Evolutionary conservation across 1,140 invertebrate species (phyloP).

Genomic region (Holcopasites calliopsidis): DNA sequence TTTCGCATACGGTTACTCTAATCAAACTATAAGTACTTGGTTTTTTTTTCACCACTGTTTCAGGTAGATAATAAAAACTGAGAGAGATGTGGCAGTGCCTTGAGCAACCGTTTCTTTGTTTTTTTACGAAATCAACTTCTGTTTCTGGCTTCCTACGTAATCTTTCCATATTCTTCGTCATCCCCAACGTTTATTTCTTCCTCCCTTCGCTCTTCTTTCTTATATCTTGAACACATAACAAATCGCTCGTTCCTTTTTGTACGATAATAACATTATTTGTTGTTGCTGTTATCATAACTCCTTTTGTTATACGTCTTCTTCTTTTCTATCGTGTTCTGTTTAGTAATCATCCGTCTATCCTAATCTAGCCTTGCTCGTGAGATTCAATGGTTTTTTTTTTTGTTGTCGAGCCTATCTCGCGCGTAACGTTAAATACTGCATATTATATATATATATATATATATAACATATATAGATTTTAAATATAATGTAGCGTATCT

Average conservation of each 20-base stretch:
- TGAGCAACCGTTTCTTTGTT: slow-evolving; percentile 74
- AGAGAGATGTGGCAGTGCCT: slow-evolving; percentile 77
- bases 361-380: slow-evolving; percentile 78
- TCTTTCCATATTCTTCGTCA: slow-evolving; percentile 43
- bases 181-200: slow-evolving; percentile 57
- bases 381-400: slow-evolving; percentile 75
- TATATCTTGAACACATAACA: slow-evolving; percentile 77
- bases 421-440: slow-evolving; percentile 70
- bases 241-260: slow-evolving; percentile 78
- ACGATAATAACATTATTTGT: slow-evolving; percentile 72
- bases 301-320: slow-evolving; percentile 41
- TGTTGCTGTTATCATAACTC: slow-evolving; percentile 46
- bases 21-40: slow-evolving; percentile 66
- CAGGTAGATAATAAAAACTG: slow-evolving; percentile 60
- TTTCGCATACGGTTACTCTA: slow-evolving; percentile 58
- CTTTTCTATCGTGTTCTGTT: slow-evolving; percentile 52
- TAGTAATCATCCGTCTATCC: slow-evolving; percentile 73
- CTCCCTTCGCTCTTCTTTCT: slow-evolving; percentile 10
- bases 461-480: slow-evolving; percentile 60
- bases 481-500: slow-evolving; percentile 66
- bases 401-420: slow-evolving; percentile 75
- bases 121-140: slow-evolving; percentile 68
- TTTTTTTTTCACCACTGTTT: slow-evolving; percentile 40
- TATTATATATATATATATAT: slow-evolving; percentile 63
- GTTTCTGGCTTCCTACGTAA: slow-evolving; percentile 46